Evolutionary conservation across 1,140 invertebrate genomes (phyloP).

Genomic region (Megalopta genalis): DNA sequence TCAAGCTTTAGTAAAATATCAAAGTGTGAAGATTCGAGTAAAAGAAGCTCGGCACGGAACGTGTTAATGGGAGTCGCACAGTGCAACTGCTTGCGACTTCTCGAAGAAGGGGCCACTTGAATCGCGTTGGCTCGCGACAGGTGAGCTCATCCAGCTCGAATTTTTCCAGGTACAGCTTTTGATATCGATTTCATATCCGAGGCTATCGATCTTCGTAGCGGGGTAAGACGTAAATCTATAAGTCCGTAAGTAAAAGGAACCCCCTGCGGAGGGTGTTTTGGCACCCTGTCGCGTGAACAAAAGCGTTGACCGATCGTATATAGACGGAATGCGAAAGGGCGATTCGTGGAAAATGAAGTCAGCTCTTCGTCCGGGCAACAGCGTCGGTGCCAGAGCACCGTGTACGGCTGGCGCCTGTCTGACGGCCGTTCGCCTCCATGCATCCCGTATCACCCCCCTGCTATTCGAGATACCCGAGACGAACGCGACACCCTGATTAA

Average conservation of each 20-base stretch:
- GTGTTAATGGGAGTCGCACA: no score
- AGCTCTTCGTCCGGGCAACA: constrained; percentile 53
- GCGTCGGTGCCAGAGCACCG: constrained; percentile 54
- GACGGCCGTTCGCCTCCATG: constrained; percentile 58
- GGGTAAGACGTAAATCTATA: constrained; percentile 35
- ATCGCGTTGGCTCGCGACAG: neutral
- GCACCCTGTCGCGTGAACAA: constrained; percentile 62
- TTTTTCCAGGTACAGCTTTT: neutral
- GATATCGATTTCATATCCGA: constrained; percentile 30
- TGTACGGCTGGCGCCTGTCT: constrained; percentile 69
- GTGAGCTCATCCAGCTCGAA: neutral
- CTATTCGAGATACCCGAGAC: constrained; percentile 62
- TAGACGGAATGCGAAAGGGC: constrained; percentile 55
- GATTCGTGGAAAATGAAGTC: constrained; percentile 68
- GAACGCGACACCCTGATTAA: constrained; percentile 73
- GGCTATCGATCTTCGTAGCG: constrained; percentile 46
- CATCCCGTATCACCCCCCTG: constrained; percentile 29
- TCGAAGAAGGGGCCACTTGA: no score
- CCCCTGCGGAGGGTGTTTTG: constrained; percentile 49
- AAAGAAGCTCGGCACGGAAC: no score
- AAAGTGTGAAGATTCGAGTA: no score
- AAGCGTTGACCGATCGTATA: constrained; percentile 55
- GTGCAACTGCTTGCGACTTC: no score
- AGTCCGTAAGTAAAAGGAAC: constrained; percentile 15
- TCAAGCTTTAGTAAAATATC: no score